These are phyloP conservation scores for Acrossocheilus fasciatus DNA, from an alignment of 2,797 vertebrate species.

Conservation along the genomic window DNA sequence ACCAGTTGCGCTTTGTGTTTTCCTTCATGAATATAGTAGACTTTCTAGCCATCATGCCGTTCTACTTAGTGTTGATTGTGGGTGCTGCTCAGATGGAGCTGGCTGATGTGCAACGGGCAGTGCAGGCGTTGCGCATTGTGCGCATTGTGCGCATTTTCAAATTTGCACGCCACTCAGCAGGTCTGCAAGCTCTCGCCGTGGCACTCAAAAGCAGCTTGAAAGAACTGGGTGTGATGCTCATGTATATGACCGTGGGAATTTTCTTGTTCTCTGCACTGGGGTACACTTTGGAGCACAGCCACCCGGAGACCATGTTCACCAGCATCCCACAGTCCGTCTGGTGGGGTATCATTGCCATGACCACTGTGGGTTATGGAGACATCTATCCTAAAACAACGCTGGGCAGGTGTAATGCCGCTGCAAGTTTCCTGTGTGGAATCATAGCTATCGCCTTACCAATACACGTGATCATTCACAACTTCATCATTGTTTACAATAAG, in stretches of 20 bases:
- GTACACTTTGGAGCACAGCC: constrained; percentile 96
- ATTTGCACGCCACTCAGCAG: constrained; percentile 92
- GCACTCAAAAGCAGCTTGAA: constrained; percentile 95
- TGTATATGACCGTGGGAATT: constrained; percentile 95
- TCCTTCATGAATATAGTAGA: constrained; percentile 97
- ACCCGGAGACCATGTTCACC: constrained; percentile 95
- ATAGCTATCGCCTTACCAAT: constrained; percentile 96
- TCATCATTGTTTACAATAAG: constrained; percentile 95
- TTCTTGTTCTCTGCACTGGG: constrained; percentile 96
- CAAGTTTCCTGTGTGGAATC: constrained; percentile 96
- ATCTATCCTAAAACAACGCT: constrained; percentile 96
- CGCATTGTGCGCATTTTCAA: constrained; percentile 96
- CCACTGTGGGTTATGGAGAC: constrained; percentile 96
- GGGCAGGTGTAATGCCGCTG: constrained; percentile 94
- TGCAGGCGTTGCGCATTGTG: constrained; percentile 92
- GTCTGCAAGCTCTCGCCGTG: constrained; percentile 94
- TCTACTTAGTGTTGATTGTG: constrained; percentile 90
- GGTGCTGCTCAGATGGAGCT: constrained; percentile 91
- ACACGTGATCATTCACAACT: constrained; percentile 98
- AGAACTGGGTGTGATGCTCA: constrained; percentile 92
- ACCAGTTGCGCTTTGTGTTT: constrained; percentile 87
- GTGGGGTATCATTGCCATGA: constrained; percentile 99
- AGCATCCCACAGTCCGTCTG: constrained; percentile 98
- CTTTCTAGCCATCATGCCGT: constrained; percentile 94
- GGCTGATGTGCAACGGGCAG: constrained; percentile 93